These are phyloP conservation scores for Rhyacophila evoluta DNA, from an alignment of 2,888 invertebrate genomes.

Conservation along the genomic window DNA sequence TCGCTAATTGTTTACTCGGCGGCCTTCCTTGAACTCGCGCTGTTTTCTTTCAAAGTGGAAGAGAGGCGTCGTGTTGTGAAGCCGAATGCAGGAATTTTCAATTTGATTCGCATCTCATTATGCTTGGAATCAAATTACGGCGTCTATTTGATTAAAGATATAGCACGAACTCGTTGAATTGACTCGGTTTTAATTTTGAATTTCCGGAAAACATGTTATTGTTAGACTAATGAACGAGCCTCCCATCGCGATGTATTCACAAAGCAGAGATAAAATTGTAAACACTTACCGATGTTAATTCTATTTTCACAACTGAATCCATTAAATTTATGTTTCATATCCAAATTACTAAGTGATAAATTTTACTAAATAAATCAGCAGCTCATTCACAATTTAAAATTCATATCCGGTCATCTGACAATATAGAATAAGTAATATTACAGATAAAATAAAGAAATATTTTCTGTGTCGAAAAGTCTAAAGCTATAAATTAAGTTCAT, in stretches of 20 bases:
- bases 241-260: not conserved
- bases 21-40: slow-evolving; percentile 16
- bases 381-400: no score
- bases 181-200: slow-evolving; percentile 1
- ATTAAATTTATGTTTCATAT: no score
- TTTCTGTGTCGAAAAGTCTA: no score
- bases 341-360: no score
- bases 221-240: not conserved
- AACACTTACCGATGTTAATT: no score
- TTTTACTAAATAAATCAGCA: no score
- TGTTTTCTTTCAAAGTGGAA: slow-evolving; percentile 6
- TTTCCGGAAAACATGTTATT: slow-evolving; percentile 4
- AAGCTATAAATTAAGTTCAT: no score
- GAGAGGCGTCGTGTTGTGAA: slow-evolving; percentile 9
- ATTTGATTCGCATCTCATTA: slow-evolving; percentile 24
- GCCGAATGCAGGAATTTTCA: slow-evolving; percentile 17
- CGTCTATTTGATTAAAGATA: slow-evolving; percentile 4
- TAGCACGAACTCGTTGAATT: slow-evolving; percentile 1
- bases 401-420: no score
- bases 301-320: no score
- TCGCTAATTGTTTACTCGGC: slow-evolving; percentile 32
- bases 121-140: slow-evolving; percentile 10
- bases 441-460: no score
- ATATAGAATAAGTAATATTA: no score
- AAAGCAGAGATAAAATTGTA: not conserved